Evolutionary conservation across 2,113 vertebrate species (phyloP).

Genomic region (Hemiscyllium ocellatum): DNA sequence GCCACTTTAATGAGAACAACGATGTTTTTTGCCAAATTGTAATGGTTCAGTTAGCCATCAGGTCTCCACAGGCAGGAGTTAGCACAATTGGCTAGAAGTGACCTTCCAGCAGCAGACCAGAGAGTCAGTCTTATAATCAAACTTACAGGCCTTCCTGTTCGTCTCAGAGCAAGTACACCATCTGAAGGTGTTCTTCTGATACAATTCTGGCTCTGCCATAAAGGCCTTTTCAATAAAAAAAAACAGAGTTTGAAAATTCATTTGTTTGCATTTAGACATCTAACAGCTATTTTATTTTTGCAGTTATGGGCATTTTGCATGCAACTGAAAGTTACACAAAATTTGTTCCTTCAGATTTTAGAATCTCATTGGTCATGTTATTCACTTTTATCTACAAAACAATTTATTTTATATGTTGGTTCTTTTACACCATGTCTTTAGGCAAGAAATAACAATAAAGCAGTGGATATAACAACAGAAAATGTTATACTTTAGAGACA

Average conservation of each 20-base stretch:
- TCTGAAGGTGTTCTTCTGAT: too few species aligned
- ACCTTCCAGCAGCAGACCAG: too few species aligned
- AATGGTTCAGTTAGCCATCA: background rate
- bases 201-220: too few species aligned
- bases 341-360: background rate
- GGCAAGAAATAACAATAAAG: background rate
- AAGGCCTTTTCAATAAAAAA: too few species aligned
- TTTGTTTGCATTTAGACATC: background rate
- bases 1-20: background rate
- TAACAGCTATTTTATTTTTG: background rate
- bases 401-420: background rate
- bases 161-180: too few species aligned
- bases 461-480: background rate
- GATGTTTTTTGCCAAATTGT: background rate
- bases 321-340: background rate
- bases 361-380: background rate
- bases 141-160: too few species aligned
- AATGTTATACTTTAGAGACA: background rate
- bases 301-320: background rate
- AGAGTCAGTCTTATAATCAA: too few species aligned
- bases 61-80: too few species aligned
- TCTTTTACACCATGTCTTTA: background rate
- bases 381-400: background rate
- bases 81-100: too few species aligned
- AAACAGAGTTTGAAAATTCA: background rate